Evolutionary conservation across 2,797 vertebrate genomes (phyloP).

Genomic region (Sphaeramia orbicularis): DNA sequence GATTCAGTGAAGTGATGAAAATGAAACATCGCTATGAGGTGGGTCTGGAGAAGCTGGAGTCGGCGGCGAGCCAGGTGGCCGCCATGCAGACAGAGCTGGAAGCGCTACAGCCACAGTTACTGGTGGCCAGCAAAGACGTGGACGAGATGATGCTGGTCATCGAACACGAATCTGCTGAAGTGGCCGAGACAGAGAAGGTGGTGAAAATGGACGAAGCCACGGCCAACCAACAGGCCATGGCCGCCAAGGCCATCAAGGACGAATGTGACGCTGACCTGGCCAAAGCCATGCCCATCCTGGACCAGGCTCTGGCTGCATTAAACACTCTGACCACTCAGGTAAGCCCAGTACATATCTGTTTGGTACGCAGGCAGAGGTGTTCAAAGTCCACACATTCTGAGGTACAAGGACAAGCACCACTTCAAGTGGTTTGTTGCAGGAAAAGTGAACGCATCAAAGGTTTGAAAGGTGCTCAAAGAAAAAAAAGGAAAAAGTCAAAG

Average conservation of each 20-base stretch:
- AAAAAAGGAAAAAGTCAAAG: no score
- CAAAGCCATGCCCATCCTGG: constrained; percentile 88
- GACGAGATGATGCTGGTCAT: constrained; percentile 92
- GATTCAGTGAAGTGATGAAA: constrained; percentile 89
- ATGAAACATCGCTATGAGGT: constrained; percentile 91
- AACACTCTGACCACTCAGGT: constrained; percentile 92
- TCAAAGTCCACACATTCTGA: no score
- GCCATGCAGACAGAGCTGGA: constrained; percentile 91
- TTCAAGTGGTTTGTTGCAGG: no score
- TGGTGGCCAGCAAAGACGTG: constrained; percentile 88
- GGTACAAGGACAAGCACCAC: no score
- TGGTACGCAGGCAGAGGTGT: no score
- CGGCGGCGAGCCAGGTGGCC: constrained; percentile 89
- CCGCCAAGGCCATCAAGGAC: constrained; percentile 93
- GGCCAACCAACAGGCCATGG: constrained; percentile 91
- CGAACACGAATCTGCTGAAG: constrained; percentile 90
- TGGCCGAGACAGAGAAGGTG: constrained; percentile 90
- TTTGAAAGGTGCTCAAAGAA: no score
- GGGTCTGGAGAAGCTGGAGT: constrained; percentile 91
- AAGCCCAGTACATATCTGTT: constrained; percentile 8
- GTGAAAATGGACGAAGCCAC: constrained; percentile 89
- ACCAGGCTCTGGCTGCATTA: constrained; percentile 89
- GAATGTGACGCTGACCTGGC: constrained; percentile 94
- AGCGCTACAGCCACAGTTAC: constrained; percentile 90
- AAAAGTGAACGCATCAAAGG: no score